Percentiles rank a stretch among this genome's conserved stretches.
Evolutionary conservation across 2,797 vertebrate genomes (phyloP).

Genomic region (Acanthis flammea): DNA sequence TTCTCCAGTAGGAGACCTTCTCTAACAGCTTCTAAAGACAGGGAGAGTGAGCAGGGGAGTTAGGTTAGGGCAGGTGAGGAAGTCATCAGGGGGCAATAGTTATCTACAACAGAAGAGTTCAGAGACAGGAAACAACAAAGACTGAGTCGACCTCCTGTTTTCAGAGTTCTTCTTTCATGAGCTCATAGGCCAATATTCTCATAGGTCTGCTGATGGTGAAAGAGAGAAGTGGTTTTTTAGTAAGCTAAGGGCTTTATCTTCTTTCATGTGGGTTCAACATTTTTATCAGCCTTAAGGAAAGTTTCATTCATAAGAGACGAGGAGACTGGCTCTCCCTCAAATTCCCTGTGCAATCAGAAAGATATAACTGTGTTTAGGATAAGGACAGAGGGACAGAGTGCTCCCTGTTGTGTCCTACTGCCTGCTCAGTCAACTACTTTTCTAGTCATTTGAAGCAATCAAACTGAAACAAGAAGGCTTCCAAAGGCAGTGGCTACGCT

Average conservation of each 20-base stretch:
- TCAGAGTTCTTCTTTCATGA: constrained; percentile 12
- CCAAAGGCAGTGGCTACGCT: neutral
- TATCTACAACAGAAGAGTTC: neutral
- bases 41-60: neutral
- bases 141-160: constrained; percentile 19
- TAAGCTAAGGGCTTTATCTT: neutral
- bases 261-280: constrained; percentile 4
- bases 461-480: neutral
- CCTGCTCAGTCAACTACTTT: neutral
- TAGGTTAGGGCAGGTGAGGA: constrained; percentile 8
- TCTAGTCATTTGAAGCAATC: neutral
- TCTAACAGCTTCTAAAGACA: constrained; percentile 3
- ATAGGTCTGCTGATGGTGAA: neutral
- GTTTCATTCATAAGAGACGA: neutral
- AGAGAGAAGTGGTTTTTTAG: constrained; percentile 21
- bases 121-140: constrained; percentile 47
- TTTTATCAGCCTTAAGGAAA: constrained; percentile 14
- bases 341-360: neutral
- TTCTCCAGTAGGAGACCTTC: neutral
- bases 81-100: neutral
- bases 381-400: neutral
- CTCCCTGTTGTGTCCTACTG: neutral
- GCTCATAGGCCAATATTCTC: constrained; percentile 32
- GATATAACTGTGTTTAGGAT: neutral
- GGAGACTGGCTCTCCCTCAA: neutral